Base-by-base conservation (phyloP, 2,113 vertebrate genomes). In the Nycticryphes semicollaris region DNA sequence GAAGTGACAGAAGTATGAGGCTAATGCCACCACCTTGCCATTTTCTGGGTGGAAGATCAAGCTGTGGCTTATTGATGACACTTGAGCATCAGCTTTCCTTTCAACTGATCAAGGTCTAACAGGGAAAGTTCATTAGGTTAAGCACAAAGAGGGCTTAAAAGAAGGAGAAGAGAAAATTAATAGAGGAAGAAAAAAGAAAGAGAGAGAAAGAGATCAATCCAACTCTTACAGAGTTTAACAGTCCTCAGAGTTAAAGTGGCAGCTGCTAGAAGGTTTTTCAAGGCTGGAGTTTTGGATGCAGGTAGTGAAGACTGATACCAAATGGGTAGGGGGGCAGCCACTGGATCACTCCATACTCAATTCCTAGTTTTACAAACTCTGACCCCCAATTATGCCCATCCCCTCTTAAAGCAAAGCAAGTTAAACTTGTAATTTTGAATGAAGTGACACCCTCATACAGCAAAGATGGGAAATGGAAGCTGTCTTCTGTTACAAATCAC, bases 121-220 rank as follows among this genome's bases (percentile, higher is more conserved):
- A 20, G 39, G 62, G 41, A 33, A 82, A 10, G 10, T 23, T 87
- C 50, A n/a, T 21, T n/a, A 66, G 8, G 8, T 39, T 53, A 66
- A 57, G 50, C 23, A 53, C 7, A 56, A 80, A 77, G 31, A 21
- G 50, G 10, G 27, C 11, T 57, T 81, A 81, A 39, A 73, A 91
- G 31, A 25, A 47, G 20, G 2, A 47, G 37, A 1, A 28, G 12
- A 20, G 8, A 30, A 20, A 16, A 35, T 47, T 6, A 18, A 47
- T 19, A 47, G 16, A 11, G 35, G 20, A 14, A 14, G 9, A 19
- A 19, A 14, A 25, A 20, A 23, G 31, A 31, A 11, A 22, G 22
- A 33, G 14, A 8, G 2, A 6, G 9, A 33, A 11, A 31, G 20
- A 35, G 7, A 0, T 10, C 43, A 43, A 16, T 43, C 12, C 4